A percentile compares a stretch with the other conserved stretches of the same genome.
Conservation (phyloP, 2,797 vertebrate genomes). For the Remorina albescens region DNA sequence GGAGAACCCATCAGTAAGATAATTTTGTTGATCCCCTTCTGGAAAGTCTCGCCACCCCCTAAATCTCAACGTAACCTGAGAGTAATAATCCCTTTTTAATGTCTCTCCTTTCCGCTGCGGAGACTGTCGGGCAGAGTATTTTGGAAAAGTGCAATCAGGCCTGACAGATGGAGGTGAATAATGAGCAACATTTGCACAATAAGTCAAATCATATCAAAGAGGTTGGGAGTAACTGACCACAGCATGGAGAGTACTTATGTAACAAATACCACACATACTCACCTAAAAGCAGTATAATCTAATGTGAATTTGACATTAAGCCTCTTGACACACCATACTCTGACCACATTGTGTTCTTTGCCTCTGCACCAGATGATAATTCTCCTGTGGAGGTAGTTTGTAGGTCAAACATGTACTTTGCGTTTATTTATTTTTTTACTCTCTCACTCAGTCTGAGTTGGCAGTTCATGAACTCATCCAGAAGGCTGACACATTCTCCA, state of each 20-base stretch:
- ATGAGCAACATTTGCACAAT: slow-evolving; percentile 11
- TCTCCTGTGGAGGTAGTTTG: slow-evolving; percentile 44
- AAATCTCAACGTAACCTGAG: slow-evolving; percentile 59
- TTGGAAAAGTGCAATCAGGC: slow-evolving; percentile 23
- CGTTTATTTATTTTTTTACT: slow-evolving; percentile 9
- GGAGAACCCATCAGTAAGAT: slow-evolving; percentile 24
- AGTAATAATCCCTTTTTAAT: slow-evolving; percentile 53
- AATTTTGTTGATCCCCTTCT: slow-evolving; percentile 28
- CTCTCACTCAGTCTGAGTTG: neutral
- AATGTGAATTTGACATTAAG: slow-evolving; percentile 67
- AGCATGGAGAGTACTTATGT: slow-evolving; percentile 46
- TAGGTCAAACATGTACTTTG: slow-evolving; percentile 51
- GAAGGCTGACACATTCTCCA: slow-evolving; percentile 17
- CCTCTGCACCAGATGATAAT: slow-evolving; percentile 50
- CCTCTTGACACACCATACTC: slow-evolving; percentile 57
- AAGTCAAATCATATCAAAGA: slow-evolving; percentile 45
- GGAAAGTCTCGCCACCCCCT: slow-evolving; percentile 32
- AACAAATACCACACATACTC: slow-evolving; percentile 46
- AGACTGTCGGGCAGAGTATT: slow-evolving; percentile 22
- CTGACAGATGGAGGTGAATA: slow-evolving; percentile 33
- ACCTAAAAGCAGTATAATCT: slow-evolving; percentile 60
- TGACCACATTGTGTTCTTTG: slow-evolving; percentile 54
- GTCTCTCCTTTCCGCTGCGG: slow-evolving; percentile 14
- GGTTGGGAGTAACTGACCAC: slow-evolving; percentile 8
- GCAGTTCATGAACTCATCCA: neutral